Evolutionary conservation across 2,797 vertebrate genomes (phyloP).

Genomic region (Oryzias dopingdopingensis): DNA sequence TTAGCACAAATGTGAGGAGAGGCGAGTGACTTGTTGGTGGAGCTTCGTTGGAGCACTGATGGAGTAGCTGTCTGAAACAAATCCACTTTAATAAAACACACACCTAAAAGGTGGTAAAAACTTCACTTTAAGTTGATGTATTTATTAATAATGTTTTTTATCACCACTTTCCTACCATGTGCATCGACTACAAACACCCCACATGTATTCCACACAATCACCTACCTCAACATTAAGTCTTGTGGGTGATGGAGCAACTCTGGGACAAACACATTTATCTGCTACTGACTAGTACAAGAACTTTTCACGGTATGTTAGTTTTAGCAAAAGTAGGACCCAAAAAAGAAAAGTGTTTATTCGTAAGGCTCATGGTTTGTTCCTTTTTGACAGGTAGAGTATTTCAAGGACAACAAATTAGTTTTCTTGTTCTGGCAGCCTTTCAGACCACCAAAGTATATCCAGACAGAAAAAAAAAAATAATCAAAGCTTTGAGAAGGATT

Average conservation of each 20-base stretch:
- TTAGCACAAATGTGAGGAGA: constrained; percentile 31
- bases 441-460: background rate
- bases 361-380: background rate
- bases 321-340: background rate
- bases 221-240: constrained; percentile 41
- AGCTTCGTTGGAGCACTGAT: constrained; percentile 61
- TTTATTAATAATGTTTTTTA: constrained; percentile 59
- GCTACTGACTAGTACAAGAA: constrained; percentile 13
- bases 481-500: too few relatives aligned
- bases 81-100: constrained; percentile 20
- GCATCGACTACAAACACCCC: constrained; percentile 12
- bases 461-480: background rate
- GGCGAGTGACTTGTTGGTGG: constrained; percentile 63
- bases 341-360: background rate
- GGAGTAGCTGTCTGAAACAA: constrained; percentile 54
- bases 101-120: constrained; percentile 25
- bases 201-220: constrained; percentile 17
- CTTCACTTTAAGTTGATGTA: constrained; percentile 54
- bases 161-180: constrained; percentile 45
- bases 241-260: constrained; percentile 39
- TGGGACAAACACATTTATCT: constrained; percentile 51
- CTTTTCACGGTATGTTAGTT: constrained; percentile 20
- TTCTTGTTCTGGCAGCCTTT: background rate
- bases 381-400: background rate
- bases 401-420: background rate